Evolutionary conservation across 2,888 invertebrate genomes (phyloP), one percentile per base, ranked within the genome.

Genomic region (Drosophila pseudotakahashii): DNA sequence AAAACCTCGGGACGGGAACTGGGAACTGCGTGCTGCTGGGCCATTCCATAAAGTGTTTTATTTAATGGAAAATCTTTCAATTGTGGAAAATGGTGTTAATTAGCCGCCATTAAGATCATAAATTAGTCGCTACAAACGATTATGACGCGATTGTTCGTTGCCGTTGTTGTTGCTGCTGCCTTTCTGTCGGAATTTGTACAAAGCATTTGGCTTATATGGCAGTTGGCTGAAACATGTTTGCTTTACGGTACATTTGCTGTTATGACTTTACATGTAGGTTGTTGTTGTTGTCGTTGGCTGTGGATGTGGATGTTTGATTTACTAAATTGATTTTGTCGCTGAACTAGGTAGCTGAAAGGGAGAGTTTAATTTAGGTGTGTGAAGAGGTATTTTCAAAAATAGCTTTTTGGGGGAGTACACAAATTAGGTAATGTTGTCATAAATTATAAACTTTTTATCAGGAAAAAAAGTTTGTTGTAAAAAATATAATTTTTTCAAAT

Each of bases 31-130:
- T 85, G 84, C 70, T 75, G 76, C 75, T 75, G 72, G 80, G 87
- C 84, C 77, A 88, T 85, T 83, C 87, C 84, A 87, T 83, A 81
- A 85, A 87, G 88, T 87, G 87, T 86, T 87, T 88, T 81, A 87
- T 88, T 88, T 88, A 88, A 87, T 87, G 83, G 81, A 88, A 87
- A 87, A 88, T 88, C 86, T 86, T 88, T 88, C 88, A 87, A 87
- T 87, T 83, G 88, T 81, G 79, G 87, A 88, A 84, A 86, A 88
- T 79, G 80, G 87, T 87, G 87, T 86, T 88, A 87, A 87, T 87
- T 88, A 87, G 88, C 74, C 74, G 77, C 86, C 88, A 88, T 87
- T 88, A 84, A 84, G 84, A 78, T 86, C 88, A 87, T 87, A 87
- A 87, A 88, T 87, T 87, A 87, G 87, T 87, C 80, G 82, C 84